Conservation (phyloP, 92 coral and sea anemone genomes). For the Phenganax stokvisi region DNA sequence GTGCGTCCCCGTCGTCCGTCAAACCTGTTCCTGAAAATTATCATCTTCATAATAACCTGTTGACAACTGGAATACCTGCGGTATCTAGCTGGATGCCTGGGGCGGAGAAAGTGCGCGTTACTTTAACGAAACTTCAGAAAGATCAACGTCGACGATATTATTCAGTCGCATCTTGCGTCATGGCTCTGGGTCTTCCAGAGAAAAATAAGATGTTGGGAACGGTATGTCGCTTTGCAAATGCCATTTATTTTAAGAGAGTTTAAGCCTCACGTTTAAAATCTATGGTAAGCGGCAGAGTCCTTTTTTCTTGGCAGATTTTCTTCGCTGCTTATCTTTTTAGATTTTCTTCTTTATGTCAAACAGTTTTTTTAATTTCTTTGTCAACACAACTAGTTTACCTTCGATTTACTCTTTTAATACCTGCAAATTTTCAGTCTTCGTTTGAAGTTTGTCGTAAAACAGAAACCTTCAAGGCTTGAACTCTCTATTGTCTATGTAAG, state of each 20-base stretch:
- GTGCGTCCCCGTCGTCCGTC: conserved; percentile 85
- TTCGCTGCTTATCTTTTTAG: too few relatives aligned
- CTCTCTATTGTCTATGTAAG: background rate
- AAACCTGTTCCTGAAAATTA: conserved; percentile 84
- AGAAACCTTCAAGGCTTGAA: too few relatives aligned
- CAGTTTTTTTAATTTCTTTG: too few relatives aligned
- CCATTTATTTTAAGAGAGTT: too few relatives aligned
- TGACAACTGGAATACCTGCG: conserved; percentile 84
- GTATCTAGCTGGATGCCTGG: conserved; percentile 92
- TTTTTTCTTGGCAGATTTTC: too few relatives aligned
- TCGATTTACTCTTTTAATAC: too few relatives aligned
- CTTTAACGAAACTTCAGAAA: conserved; percentile 43
- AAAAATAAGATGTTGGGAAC: conserved; percentile 70
- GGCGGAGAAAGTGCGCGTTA: conserved; percentile 52
- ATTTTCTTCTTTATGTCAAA: too few relatives aligned
- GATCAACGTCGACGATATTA: conserved; percentile 57
- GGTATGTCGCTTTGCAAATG: conserved; percentile 45
- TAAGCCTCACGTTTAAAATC: too few relatives aligned
- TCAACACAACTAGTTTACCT: too few relatives aligned
- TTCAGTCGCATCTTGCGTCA: conserved; percentile 72
- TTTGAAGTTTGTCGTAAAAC: too few relatives aligned
- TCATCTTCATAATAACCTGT: conserved; percentile 91
- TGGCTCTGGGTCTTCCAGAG: conserved; percentile 95
- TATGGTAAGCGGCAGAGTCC: too few relatives aligned
- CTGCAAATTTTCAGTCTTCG: too few relatives aligned